Evolutionary conservation across 2,797 vertebrate species (phyloP).

Genomic region (Melanogrammus aeglefinus): DNA sequence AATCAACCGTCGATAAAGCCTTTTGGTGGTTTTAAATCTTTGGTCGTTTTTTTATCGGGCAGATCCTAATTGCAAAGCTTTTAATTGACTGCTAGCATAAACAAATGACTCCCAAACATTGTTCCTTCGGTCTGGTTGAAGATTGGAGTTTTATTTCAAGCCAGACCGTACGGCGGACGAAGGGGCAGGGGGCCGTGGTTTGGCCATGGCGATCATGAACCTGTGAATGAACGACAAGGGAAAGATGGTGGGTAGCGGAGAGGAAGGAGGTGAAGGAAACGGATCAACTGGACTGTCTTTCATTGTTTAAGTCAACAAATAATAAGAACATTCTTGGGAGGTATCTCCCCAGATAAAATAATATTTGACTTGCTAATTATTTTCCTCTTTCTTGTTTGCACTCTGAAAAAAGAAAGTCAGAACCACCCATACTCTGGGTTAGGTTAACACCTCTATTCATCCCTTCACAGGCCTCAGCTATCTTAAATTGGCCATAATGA

Average conservation of each 20-base stretch:
- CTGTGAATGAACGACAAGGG: neutral
- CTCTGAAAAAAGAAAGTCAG: neutral
- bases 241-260: neutral
- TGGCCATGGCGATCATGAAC: neutral
- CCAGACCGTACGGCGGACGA: neutral
- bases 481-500: neutral
- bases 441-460: neutral
- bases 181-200: neutral
- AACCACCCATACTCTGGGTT: neutral
- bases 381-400: neutral
- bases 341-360: neutral
- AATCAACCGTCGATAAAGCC: neutral
- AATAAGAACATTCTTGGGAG: neutral
- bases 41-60: neutral
- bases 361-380: neutral
- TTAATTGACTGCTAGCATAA: constrained; percentile 1
- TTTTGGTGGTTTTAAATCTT: neutral
- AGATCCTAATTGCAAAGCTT: neutral
- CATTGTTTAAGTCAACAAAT: neutral
- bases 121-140: neutral
- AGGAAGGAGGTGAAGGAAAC: neutral
- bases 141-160: neutral
- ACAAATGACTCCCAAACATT: neutral
- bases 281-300: neutral
- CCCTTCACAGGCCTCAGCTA: neutral